Base-by-base conservation (phyloP, 2,888 invertebrate species). In the Orchesella flavescens region DNA sequence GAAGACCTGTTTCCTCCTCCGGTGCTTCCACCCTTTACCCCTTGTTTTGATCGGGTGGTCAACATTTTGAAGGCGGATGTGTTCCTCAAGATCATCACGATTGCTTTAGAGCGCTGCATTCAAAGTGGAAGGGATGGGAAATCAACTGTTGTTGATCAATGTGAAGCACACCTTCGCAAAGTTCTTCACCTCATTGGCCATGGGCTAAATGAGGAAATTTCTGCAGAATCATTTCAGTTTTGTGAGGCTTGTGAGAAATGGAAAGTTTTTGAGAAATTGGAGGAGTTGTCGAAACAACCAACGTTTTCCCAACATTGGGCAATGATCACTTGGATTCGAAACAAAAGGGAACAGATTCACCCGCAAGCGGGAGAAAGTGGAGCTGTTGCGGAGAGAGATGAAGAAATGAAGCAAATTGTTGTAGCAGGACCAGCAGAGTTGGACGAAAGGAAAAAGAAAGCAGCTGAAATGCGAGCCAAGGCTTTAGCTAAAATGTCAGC, bases 401-500 rank as follows among this genome's bases (percentile, higher is more conserved):
- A 23, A 24, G 9, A 17, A n/a, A 1, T 4, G 59, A 69, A 13
- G 80, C 83, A 55, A 72, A 79, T n/a, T n/a, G n/a, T n/a, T n/a
- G 71, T 81, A 13, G 5, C 7, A n/a, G 57, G 7, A 57, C 13
- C 46, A n/a, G n/a, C n/a, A n/a, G 46, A 46, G 7, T 12, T 9
- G 17, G 57, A 9, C 57, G n/a, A n/a, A 95, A 13, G 46, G 13
- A 46, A 13, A 46, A 46, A 46, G 9, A 88, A 95, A 95, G 89
- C 93, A 93, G 74, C 93, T 94, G 87, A 93, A 96, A 71, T 94
- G 96, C 0, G 94, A 94, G 89, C 90, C 96, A 89, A 98, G 97
- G 93, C 98, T 53, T 95, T 98, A 95, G 96, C 96, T 0, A 96
- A 97, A 90, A 98, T 99, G 95, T 93, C 94, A 63, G 94, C 94